phyloP scores from a whole-genome alignment of 2,888 invertebrate species.

The Tenthredo mesomela region DNA sequence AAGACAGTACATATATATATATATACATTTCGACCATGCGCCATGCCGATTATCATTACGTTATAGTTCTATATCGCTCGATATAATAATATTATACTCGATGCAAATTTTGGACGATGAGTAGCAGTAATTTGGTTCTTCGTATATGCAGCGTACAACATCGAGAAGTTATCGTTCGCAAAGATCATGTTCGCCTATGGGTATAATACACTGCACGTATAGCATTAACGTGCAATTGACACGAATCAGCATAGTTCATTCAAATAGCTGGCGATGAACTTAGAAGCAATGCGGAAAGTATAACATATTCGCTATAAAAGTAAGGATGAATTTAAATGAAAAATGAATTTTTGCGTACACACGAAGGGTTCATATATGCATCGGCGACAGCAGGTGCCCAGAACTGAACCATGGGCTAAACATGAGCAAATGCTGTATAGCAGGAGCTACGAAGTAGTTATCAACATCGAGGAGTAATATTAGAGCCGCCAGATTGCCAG shows the following conservation, averaged over 20 bases:
- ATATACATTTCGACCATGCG: not conserved
- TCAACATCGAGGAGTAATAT: slow-evolving; percentile 38
- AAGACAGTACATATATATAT: not conserved
- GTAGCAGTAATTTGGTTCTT: not conserved
- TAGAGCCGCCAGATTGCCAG: slow-evolving; percentile 41
- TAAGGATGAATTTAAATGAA: not conserved
- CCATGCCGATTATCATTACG: not conserved
- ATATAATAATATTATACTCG: not conserved
- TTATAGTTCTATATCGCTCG: not conserved
- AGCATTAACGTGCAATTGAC: not conserved
- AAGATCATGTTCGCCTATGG: not conserved
- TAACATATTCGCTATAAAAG: not conserved
- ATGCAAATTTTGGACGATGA: not conserved
- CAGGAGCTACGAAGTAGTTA: not conserved
- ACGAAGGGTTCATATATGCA: not conserved
- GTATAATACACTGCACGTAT: not conserved
- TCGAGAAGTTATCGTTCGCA: not conserved
- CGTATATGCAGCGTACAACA: not conserved
- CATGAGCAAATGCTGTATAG: not conserved
- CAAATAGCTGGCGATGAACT: not conserved
- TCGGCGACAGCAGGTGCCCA: not conserved
- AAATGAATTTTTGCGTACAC: slow-evolving; percentile 20
- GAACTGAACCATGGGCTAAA: not conserved
- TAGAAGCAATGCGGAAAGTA: not conserved
- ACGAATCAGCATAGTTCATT: not conserved